These are phyloP conservation scores for Corella eumyota DNA, from an alignment of 23 tunicate species.

Conservation along the genomic window DNA sequence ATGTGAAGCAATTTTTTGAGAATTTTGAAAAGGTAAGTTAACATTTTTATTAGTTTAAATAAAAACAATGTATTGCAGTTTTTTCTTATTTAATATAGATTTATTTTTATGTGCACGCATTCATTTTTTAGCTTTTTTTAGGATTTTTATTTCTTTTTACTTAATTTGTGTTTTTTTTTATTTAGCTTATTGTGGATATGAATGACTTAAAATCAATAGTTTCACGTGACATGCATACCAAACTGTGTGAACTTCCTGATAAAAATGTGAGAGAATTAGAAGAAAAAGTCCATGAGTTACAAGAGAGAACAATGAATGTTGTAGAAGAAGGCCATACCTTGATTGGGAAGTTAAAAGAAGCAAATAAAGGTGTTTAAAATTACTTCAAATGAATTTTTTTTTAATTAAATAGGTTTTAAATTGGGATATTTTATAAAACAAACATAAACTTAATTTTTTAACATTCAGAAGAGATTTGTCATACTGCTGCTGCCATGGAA, in stretches of 20 bases:
- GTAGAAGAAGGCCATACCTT: slow-evolving; percentile 34
- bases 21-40: slow-evolving; percentile 26
- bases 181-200: background rate
- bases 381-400: too few relatives aligned
- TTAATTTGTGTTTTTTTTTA: background rate
- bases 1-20: slow-evolving; percentile 16
- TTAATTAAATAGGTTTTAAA: too few relatives aligned
- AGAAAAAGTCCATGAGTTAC: background rate
- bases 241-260: background rate
- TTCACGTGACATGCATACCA: background rate
- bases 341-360: slow-evolving; percentile 29
- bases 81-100: background rate
- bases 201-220: background rate
- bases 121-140: background rate
- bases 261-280: background rate
- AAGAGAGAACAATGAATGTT: slow-evolving; percentile 10
- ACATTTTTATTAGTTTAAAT: background rate
- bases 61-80: background rate
- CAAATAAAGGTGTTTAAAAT: slow-evolving; percentile 25
- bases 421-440: too few relatives aligned
- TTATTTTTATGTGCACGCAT: background rate
- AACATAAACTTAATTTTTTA: too few relatives aligned
- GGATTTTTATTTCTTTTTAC: background rate
- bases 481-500: slow-evolving; percentile 14
- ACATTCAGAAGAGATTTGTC: slow-evolving; percentile 38